A percentile compares a stretch with the other conserved stretches of the same genome.
phyloP scores from a whole-genome alignment of 2,888 invertebrate genomes.

The Phalera bucephala region DNA sequence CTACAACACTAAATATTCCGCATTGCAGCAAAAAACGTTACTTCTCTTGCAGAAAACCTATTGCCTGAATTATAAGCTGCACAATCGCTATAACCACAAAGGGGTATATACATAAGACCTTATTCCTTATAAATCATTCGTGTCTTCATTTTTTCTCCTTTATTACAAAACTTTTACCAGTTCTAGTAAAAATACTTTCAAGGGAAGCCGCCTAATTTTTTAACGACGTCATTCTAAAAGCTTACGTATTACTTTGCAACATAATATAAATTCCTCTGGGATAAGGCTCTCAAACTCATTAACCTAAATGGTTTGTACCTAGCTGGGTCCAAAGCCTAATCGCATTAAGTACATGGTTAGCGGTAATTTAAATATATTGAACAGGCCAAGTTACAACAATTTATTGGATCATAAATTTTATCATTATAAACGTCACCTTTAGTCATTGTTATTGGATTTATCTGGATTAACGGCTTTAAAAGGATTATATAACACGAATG shows the following conservation, averaged over 20 bases:
- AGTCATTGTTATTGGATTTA: slow-evolving; percentile 10
- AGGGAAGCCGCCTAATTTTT: slow-evolving; percentile 9
- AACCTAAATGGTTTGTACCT: slow-evolving; percentile 56
- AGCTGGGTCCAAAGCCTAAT: slow-evolving; percentile 44
- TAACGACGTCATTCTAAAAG: slow-evolving; percentile 10
- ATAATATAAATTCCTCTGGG: slow-evolving; percentile 48
- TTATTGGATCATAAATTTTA: slow-evolving; percentile 15
- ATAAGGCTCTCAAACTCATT: slow-evolving; percentile 51
- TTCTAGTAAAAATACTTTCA: slow-evolving; percentile 2
- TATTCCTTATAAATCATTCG: too few relatives aligned
- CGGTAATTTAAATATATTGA: slow-evolving; percentile 31
- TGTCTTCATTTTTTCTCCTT: too few relatives aligned
- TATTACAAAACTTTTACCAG: slow-evolving; percentile 1
- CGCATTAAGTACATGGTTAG: slow-evolving; percentile 48
- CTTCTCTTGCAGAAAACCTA: too few relatives aligned
- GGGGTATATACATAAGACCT: too few relatives aligned
- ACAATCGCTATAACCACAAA: too few relatives aligned
- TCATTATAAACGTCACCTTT: too few relatives aligned
- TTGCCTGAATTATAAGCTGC: too few relatives aligned
- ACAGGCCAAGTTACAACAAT: slow-evolving; percentile 21
- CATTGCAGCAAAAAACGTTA: too few relatives aligned
- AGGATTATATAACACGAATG: too few relatives aligned
- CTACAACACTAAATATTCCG: too few relatives aligned
- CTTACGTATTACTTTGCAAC: slow-evolving; percentile 16
- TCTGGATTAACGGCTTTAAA: slow-evolving; percentile 5